Conservation (phyloP, 1,140 invertebrate genomes). For the Harpegnathos saltator region DNA sequence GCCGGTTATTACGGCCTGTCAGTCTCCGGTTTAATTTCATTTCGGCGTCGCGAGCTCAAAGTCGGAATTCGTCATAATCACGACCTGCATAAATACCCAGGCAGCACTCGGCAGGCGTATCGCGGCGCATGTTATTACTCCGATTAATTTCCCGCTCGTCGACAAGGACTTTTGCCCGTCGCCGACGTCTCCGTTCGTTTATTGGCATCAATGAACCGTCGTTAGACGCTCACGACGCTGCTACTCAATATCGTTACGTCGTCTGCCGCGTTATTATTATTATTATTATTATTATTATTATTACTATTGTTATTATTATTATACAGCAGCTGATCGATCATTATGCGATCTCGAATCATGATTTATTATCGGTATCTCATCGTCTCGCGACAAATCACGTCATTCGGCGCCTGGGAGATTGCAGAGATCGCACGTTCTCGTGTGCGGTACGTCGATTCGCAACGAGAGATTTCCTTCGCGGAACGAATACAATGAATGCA, state of each 20-base stretch:
- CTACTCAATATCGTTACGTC: constrained; percentile 8
- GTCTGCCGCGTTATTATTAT: not conserved
- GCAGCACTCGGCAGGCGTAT: constrained; percentile 4
- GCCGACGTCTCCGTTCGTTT: constrained; percentile 44
- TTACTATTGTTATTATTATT: not conserved
- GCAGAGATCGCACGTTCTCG: not conserved
- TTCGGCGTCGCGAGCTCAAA: constrained; percentile 26
- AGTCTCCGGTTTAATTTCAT: constrained; percentile 48
- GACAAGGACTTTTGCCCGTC: constrained; percentile 13
- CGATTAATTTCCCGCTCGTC: constrained; percentile 52
- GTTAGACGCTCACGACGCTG: constrained; percentile 8
- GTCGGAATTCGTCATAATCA: constrained; percentile 41
- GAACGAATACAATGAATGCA: too few relatives aligned
- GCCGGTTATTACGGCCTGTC: constrained; percentile 43
- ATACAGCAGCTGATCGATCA: not conserved
- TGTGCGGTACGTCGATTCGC: too few relatives aligned
- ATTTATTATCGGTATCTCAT: constrained; percentile 3
- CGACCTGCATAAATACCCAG: constrained; percentile 17
- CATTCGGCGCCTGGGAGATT: not conserved
- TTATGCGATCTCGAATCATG: not conserved
- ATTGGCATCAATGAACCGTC: constrained; percentile 53
- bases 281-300: not conserved
- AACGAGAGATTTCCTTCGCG: too few relatives aligned
- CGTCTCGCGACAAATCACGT: not conserved
- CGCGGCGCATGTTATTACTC: constrained; percentile 41